phyloP scores from a whole-genome alignment of 2,888 invertebrate genomes.

The Epirrhoe alternata region DNA sequence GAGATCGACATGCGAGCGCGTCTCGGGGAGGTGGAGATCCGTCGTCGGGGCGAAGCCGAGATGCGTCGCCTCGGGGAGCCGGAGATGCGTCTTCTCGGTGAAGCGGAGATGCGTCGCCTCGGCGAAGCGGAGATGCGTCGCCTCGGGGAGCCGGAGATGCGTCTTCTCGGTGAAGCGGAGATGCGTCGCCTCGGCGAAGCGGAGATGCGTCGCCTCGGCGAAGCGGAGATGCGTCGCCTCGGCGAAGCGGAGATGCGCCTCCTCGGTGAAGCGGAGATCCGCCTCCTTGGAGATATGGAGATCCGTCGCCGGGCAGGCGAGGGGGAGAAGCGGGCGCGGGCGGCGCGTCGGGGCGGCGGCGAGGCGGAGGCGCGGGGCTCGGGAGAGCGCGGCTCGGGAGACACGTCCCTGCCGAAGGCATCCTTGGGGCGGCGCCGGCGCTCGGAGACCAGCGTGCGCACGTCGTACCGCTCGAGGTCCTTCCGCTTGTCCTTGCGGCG shows the following conservation, averaged over 20 bases:
- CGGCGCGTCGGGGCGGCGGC: conserved; percentile 44
- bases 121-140: conserved; percentile 45
- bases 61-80: conserved; percentile 39
- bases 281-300: conserved; percentile 58
- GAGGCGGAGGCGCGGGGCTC: conserved; percentile 46
- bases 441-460: conserved; percentile 90
- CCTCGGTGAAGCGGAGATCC: conserved; percentile 76
- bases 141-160: conserved; percentile 44
- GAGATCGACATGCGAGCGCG: conserved; percentile 36
- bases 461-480: conserved; percentile 93
- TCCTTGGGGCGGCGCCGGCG: conserved; percentile 88
- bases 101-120: conserved; percentile 53
- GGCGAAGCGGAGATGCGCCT: background rate
- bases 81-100: conserved; percentile 3
- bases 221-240: conserved; percentile 88
- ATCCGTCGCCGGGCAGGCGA: conserved; percentile 43
- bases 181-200: conserved; percentile 36
- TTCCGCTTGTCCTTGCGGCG: conserved; percentile 87
- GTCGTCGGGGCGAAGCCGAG: conserved; percentile 43
- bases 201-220: conserved; percentile 51
- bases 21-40: conserved; percentile 44
- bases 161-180: conserved; percentile 49
- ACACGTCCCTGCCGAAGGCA: conserved; percentile 91
- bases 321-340: conserved; percentile 30
- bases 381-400: conserved; percentile 57